Evolutionary conservation across 2,113 vertebrate species (phyloP), one percentile per base, ranked within the genome.

Genomic region (Rhinogobius similis): DNA sequence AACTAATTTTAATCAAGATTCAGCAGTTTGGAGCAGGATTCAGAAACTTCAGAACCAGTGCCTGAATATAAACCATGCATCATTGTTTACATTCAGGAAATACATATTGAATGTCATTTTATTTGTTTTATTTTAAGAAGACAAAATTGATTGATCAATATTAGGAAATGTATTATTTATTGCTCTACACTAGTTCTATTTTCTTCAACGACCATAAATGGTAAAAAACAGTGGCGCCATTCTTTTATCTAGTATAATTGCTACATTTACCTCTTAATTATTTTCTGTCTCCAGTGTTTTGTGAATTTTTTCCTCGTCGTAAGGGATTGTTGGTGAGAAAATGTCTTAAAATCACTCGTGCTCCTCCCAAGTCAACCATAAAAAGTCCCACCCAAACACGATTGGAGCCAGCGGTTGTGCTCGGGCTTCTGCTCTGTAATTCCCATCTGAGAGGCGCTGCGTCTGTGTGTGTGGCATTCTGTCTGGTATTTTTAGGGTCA

Each of bases 381-480:
- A 84, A 79, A 68, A 73, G 91, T 82, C 89, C 91, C 91, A 86
- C 91, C 90, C 91, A 91, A 87, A 91, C 82, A 83, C 78, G 84
- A 73, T 62, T 84, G 83, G 83, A 90, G 82, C 85, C 86, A 67
- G 88, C 14, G 90, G 86, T 87, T 87, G 75, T 86, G 50, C 76
- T 81, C 20, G 5, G 14, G 75, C 68, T 76, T 65, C 29, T 46
- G 72, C 85, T 87, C 86, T 90, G 77, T 89, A 88, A 90, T 91
- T 90, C 81, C 76, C 68, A 63, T 86, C 74, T 81, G 73, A 72
- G 32, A 71, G 32, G 32, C 32, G 32, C 32, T 36, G 32, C 32
- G 32, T 52, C 61, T 55, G 65, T 70, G 55, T 63, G 72, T 68
- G 73, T 46, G 75, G 50, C 65, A 73, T 78, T 38, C 62, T 29